phyloP scores from a whole-genome alignment of 2,888 invertebrate genomes.

The Tineola bisselliella region DNA sequence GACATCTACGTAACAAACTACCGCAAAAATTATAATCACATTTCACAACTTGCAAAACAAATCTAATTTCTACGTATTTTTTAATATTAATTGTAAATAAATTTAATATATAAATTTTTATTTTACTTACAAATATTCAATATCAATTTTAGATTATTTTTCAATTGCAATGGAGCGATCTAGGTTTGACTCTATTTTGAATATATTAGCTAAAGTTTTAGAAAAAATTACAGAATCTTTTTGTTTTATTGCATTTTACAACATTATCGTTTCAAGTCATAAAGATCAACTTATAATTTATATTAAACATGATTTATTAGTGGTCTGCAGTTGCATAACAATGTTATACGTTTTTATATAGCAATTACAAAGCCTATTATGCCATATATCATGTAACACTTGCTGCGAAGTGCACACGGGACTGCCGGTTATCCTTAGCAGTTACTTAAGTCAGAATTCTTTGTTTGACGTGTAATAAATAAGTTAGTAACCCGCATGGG shows the following conservation, averaged over 20 bases:
- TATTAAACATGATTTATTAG: background rate
- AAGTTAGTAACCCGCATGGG: constrained; percentile 1
- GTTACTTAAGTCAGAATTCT: background rate
- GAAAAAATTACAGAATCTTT: no score
- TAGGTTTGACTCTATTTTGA: no score
- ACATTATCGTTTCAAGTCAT: background rate
- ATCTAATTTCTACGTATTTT: no score
- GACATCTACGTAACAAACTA: no score
- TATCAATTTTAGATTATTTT: no score
- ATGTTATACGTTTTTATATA: background rate
- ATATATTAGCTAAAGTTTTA: no score
- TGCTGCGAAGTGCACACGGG: background rate
- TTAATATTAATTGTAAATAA: no score
- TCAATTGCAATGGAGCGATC: no score
- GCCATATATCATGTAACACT: background rate
- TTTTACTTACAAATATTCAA: no score
- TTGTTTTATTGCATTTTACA: background rate
- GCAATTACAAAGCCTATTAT: background rate
- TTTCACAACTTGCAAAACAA: no score
- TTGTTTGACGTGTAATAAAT: background rate
- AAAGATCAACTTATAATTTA: background rate
- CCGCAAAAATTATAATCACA: no score
- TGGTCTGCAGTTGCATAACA: background rate
- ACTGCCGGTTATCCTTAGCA: background rate
- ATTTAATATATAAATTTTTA: no score